Evolutionary conservation across 2,797 vertebrate species (phyloP), one percentile per base, ranked within the genome.

Genomic region (Coccyzus lansbergi): DNA sequence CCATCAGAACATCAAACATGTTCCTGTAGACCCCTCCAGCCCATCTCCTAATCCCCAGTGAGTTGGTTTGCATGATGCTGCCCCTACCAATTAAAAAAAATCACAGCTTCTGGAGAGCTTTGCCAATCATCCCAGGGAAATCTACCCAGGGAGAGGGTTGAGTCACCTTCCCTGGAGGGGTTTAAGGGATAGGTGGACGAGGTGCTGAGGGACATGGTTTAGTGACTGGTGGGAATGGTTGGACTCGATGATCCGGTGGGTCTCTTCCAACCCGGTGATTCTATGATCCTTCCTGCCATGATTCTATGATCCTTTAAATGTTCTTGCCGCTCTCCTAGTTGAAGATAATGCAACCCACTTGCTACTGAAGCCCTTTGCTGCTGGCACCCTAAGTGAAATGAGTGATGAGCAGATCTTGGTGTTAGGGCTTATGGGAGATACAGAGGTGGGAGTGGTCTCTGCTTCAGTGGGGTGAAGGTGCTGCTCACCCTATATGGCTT

Each of bases 401-500:
- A 16, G 67, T 10, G 10, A 29, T 28, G 70, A 65, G 33, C 13
- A 11, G 18, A 74, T 74, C 24, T 65, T 5, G 3, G 48, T 0
- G 1, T 18, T 29, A 19, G 4, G 46, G 44, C 0, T 0, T 21
- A 13, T 4, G 9, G 40, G 28, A 58, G 86, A 25, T 48, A 31
- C 0, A 0, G 52, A 48, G 42, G 20, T 29, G 53, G 34, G 36
- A 72, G 12, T 0, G 0, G 14, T 48, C 58, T 83, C 1, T 4
- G 17, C 29, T 81, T 3, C 0, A 25, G 52, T 0, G 1, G 1
- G 49, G 7, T 51, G 58, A 46, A 70, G 62, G 44, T 59, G 44
- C 25, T 0, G 1, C 16, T 34, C 29, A 42, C 26, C 15, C 2
- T 38, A 12, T 38, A 38, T 38, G 38, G 38, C 38, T 38, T 38